Evolutionary conservation across 2,113 vertebrate genomes (phyloP).

Genomic region (Camelus bactrianus): DNA sequence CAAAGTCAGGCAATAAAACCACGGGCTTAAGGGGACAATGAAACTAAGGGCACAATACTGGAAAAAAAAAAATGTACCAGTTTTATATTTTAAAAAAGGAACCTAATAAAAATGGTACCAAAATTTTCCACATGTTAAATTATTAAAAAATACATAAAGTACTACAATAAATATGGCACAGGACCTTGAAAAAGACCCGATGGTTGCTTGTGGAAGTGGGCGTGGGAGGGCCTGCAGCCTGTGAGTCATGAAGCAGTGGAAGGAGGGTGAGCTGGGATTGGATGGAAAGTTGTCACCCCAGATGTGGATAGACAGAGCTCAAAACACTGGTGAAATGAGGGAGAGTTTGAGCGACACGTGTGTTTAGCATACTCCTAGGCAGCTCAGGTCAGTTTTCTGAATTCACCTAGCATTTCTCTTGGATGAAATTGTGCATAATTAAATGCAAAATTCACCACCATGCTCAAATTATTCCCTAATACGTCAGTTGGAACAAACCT

Average conservation of each 20-base stretch:
- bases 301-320: background rate
- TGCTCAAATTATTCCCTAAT: background rate
- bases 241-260: background rate
- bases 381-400: background rate
- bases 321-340: background rate
- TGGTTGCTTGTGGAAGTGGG: background rate
- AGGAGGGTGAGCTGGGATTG: background rate
- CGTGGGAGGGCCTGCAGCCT: background rate
- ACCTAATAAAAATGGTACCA: background rate
- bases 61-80: background rate
- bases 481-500: background rate
- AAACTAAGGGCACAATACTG: background rate
- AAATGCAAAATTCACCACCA: slow-evolving; percentile 1
- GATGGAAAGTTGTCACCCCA: background rate
- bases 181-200: background rate
- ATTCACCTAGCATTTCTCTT: background rate
- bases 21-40: background rate
- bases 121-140: background rate
- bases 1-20: background rate
- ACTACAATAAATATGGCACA: background rate
- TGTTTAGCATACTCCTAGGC: background rate
- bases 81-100: background rate
- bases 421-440: background rate
- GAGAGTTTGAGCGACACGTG: background rate
- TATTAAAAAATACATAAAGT: background rate